Conservation (phyloP, 2,113 vertebrate species). For the Gallinago jamesoni region DNA sequence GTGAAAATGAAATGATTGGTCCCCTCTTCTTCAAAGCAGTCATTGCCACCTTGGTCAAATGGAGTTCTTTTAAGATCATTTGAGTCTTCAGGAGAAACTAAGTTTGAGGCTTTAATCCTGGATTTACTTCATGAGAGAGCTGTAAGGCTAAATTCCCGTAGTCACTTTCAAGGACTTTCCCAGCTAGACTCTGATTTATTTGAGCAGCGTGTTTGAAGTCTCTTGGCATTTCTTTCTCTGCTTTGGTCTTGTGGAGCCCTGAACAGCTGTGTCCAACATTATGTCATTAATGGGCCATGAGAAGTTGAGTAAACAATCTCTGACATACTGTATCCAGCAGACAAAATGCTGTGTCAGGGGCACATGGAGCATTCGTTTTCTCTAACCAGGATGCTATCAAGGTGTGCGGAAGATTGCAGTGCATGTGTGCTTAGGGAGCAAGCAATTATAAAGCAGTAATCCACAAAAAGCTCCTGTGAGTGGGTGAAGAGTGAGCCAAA, state of each 20-base stretch:
- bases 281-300: conserved; percentile 27
- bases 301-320: conserved; percentile 37
- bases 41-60: not conserved
- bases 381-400: conserved; percentile 7
- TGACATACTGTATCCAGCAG: not conserved
- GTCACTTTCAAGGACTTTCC: not conserved
- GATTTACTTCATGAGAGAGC: not conserved
- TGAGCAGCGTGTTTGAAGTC: not conserved
- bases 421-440: not conserved
- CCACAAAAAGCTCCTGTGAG: conserved; percentile 36
- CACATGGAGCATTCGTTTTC: not conserved
- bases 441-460: conserved; percentile 46
- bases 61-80: not conserved
- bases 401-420: not conserved
- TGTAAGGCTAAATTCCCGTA: not conserved
- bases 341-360: not conserved
- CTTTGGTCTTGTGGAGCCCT: not conserved
- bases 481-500: conserved; percentile 45
- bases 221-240: not conserved
- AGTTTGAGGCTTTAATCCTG: not conserved
- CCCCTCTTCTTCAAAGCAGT: not conserved
- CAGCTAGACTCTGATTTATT: not conserved
- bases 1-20: not conserved
- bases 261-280: conserved; percentile 31
- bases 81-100: not conserved